Conservation (phyloP, 2,888 invertebrate genomes). For the Chrysina gloriosa region DNA sequence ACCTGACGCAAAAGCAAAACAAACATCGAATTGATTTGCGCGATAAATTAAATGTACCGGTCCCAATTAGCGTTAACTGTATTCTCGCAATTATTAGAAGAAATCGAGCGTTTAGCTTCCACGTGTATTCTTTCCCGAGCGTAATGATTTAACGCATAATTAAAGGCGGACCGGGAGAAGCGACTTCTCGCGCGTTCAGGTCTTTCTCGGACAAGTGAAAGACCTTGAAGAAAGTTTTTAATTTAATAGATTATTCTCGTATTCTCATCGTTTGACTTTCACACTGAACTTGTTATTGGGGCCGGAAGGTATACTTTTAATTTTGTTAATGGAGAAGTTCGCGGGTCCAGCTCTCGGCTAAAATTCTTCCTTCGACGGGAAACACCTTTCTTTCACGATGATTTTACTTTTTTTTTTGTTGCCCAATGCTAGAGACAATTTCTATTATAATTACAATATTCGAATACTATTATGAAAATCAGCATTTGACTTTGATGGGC, state of each 20-base stretch:
- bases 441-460: no score
- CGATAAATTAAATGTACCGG: not conserved
- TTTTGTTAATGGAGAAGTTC: constrained; percentile 5
- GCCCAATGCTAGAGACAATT: no score
- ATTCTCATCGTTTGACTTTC: constrained; percentile 29
- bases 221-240: constrained; percentile 37
- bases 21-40: not conserved
- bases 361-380: no score
- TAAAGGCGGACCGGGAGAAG: not conserved
- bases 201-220: constrained; percentile 29
- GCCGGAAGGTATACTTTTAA: constrained; percentile 34
- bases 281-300: constrained; percentile 30
- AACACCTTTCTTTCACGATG: no score
- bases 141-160: constrained; percentile 27
- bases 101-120: constrained; percentile 17
- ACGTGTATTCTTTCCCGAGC: not conserved
- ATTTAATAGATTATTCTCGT: constrained; percentile 28
- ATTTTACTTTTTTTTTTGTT: no score
- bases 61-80: constrained; percentile 11
- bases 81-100: not conserved
- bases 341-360: no score
- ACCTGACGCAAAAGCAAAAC: not conserved
- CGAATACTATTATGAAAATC: no score
- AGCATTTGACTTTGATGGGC: no score
- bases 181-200: not conserved